Percentiles rank a stretch among this genome's conserved stretches.
Conservation (phyloP, 2,113 vertebrate species). For the Nycticebus coucang region DNA sequence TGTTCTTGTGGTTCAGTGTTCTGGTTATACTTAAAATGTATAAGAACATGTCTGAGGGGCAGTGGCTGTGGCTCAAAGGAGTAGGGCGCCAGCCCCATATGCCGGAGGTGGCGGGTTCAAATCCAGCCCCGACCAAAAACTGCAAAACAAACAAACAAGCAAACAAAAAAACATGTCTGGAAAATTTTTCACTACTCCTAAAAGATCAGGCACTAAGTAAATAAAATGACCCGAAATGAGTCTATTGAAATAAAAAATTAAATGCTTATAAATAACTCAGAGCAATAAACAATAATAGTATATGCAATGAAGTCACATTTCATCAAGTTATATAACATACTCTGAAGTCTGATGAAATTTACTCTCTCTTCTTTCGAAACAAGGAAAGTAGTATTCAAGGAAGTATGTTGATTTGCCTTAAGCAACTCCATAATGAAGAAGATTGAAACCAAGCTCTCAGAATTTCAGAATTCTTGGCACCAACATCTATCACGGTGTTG, state of each 20-base stretch:
- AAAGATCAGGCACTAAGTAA: not conserved
- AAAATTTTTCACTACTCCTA: conserved; percentile 15
- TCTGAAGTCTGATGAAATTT: conserved; percentile 13
- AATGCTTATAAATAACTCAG: conserved; percentile 12
- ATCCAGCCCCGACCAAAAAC: too few relatives aligned
- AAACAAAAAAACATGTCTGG: not conserved
- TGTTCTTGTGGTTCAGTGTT: not conserved
- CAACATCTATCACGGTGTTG: not conserved
- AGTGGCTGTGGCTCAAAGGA: too few relatives aligned
- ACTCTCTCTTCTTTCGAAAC: not conserved
- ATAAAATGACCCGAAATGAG: not conserved
- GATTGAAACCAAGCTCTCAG: not conserved
- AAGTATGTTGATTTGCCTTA: not conserved
- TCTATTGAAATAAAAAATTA: not conserved
- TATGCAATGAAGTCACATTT: not conserved
- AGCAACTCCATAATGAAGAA: not conserved
- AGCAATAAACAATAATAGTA: not conserved
- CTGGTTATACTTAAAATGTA: not conserved
- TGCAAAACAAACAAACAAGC: too few relatives aligned
- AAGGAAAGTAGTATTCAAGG: not conserved
- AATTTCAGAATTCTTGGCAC: not conserved
- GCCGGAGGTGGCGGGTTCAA: too few relatives aligned
- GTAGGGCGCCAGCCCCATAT: too few relatives aligned
- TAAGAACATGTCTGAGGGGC: not conserved
- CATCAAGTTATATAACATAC: not conserved